Conservation (phyloP, 2,888 invertebrate genomes). For the Belgica antarctica region DNA sequence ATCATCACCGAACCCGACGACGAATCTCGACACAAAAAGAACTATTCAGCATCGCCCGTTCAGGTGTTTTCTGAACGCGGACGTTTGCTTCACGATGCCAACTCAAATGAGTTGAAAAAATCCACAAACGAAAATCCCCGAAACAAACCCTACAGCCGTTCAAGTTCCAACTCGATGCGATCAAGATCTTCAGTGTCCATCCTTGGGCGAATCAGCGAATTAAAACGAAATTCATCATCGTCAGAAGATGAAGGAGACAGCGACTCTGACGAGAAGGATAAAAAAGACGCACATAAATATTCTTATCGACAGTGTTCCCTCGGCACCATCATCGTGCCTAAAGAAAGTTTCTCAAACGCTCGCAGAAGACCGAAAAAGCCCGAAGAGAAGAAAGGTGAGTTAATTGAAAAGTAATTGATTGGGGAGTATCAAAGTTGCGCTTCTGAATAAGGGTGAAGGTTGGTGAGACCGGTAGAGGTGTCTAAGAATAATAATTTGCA, state of each 20-base stretch:
- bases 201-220: slow-evolving; percentile 52
- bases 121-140: not conserved
- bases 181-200: slow-evolving; percentile 50
- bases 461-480: no score
- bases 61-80: slow-evolving; percentile 45
- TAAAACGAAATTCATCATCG: slow-evolving; percentile 50
- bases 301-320: slow-evolving; percentile 58
- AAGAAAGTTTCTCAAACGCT: slow-evolving; percentile 55
- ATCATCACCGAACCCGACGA: slow-evolving; percentile 20
- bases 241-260: slow-evolving; percentile 46
- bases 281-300: slow-evolving; percentile 48
- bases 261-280: not conserved
- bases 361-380: slow-evolving; percentile 48
- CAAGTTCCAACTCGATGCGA: slow-evolving; percentile 30
- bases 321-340: slow-evolving; percentile 58
- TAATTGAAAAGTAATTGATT: not conserved
- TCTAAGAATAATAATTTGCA: no score
- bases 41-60: slow-evolving; percentile 33
- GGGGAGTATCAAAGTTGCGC: no score
- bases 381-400: slow-evolving; percentile 25
- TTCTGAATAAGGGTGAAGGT: no score
- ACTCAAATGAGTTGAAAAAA: slow-evolving; percentile 45
- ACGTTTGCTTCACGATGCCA: slow-evolving; percentile 45
- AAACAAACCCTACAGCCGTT: slow-evolving; percentile 27
- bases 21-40: not conserved